Base-by-base conservation (phyloP, 2,888 invertebrate genomes). In the Euspilapteryx auroguttella region DNA sequence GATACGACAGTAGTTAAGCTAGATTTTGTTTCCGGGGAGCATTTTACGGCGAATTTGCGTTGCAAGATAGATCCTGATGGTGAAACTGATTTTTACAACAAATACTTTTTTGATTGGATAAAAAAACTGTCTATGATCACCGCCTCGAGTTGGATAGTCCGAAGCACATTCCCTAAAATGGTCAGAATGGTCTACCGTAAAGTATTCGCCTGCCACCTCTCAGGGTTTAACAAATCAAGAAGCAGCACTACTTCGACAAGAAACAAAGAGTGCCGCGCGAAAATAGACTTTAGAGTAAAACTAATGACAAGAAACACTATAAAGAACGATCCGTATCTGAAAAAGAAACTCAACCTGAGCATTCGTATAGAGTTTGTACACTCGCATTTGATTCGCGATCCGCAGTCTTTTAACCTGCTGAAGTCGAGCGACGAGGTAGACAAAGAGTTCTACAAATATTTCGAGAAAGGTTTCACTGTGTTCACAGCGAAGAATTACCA, bases 231-330 rank as follows among this genome's bases (percentile, higher is more conserved):
- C 29, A 53, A 41, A 24, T 41, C 31, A 14, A 39, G 38, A 14
- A 29, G 14, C 5, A 11, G 13, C 2, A 21, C 27, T 3, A 9
- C 10, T n/a, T 22, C 21, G 1, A 32, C 35, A 5, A 34, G 34
- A 14, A 43, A 43, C 29, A 41, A 42, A 22, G 32, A 39, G 1
- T 53, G 53, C 30, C 32, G 28, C 22, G 55, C 55, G 2, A 41
- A 39, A 29, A 39, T 55, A 5, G 46, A 52, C 20, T 53, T 55
- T 20, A 43, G 39, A 40, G 22, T 51, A 7, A 53, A 48, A 32
- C 33, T 44, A 13, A 41, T 40, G 0, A 44, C 42, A 33, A 40
- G 37, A 11, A 41, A 47, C 30, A 51, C 48, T 1, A 39, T 43
- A 1, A 50, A 28, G 29, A 51, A 46, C 30, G 48, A 52, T 17